Evolutionary conservation across 1,140 invertebrate genomes (phyloP).

Genomic region (Drosophila sulfurigaster): DNA sequence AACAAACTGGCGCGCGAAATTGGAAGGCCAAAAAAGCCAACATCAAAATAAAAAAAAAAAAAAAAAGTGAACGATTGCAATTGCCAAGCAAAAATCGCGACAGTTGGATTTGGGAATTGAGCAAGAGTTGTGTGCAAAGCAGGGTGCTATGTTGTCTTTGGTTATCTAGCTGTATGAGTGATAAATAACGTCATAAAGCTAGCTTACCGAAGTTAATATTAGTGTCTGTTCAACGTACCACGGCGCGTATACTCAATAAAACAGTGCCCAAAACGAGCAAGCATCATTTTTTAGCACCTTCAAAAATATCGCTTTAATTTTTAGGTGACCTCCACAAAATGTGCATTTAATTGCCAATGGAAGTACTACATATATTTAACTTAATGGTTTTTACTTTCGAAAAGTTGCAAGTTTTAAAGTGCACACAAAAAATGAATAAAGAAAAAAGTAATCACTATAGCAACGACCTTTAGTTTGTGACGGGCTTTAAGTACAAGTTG

Average conservation of each 20-base stretch:
- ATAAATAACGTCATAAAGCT: slow-evolving; percentile 85
- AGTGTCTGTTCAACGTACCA: slow-evolving; percentile 67
- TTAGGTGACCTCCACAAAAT: slow-evolving; percentile 24
- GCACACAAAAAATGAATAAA: not conserved
- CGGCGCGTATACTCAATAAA: slow-evolving; percentile 39
- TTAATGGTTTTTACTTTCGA: not conserved
- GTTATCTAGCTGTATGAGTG: slow-evolving; percentile 86
- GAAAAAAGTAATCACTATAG: slow-evolving; percentile 18
- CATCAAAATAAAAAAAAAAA: not conserved
- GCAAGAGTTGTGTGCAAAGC: slow-evolving; percentile 28
- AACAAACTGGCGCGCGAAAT: slow-evolving; percentile 38
- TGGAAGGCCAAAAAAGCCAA: slow-evolving; percentile 44
- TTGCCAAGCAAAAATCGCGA: slow-evolving; percentile 13
- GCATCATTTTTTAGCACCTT: not conserved
- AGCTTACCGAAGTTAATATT: slow-evolving; percentile 85
- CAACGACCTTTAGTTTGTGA: slow-evolving; percentile 48
- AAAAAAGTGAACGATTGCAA: slow-evolving; percentile 7
- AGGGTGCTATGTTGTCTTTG: slow-evolving; percentile 85
- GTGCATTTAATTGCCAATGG: slow-evolving; percentile 19
- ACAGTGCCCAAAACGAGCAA: no score
- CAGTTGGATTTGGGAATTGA: slow-evolving; percentile 17
- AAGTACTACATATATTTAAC: slow-evolving; percentile 11
- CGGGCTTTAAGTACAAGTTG: not conserved
- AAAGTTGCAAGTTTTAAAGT: not conserved
- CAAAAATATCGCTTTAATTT: not conserved